Evolutionary conservation across 2,888 invertebrate species (phyloP), one percentile per base, ranked within the genome.

Genomic region (Neuroscelio doddi): DNA sequence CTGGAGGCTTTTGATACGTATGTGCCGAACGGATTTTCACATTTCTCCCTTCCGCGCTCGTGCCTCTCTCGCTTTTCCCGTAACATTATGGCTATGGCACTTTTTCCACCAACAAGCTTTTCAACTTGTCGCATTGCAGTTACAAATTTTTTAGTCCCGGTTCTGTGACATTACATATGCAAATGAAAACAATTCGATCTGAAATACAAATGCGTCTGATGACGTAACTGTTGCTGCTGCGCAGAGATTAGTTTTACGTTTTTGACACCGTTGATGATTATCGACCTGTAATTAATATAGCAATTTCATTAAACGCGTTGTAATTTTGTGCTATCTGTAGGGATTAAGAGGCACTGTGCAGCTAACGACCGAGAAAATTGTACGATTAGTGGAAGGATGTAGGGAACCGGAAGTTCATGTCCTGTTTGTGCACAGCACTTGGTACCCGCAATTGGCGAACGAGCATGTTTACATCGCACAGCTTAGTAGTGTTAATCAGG

Each of bases 11-110:
- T 63, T 53, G 49, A 42, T 65, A 55, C 65, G 58, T 67, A 58
- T 64, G 56, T 65, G 64, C 56, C 66, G 58, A 70, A 68, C 68
- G 70, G 73, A 73, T 74, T 74, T 73, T 71, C 70, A 50, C 71
- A 38, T 52, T 21, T 32, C 44, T 21, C 46, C 36, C 38, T 4
- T 12, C 68, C 58, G 51, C 50, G n/a, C 47, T 52, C 46, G 21
- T 45, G 36, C 59, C 42, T 44, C 38, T 57, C 32, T 7, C 32
- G 32, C 32, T 12, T 15, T 9, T 45, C 34, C 14, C 47, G 10
- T 24, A 29, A 16, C 26, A 15, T 44, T 49, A 42, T 36, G 21
- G 49, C 38, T 14, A 21, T 27, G 10, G 15, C 8, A 9, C 1
- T 47, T 47, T 24, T 47, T 47, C 15, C 15, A 10, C 14, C 36